phyloP scores from a whole-genome alignment of 2,888 invertebrate species.

The Drosophila neonasuta region DNA sequence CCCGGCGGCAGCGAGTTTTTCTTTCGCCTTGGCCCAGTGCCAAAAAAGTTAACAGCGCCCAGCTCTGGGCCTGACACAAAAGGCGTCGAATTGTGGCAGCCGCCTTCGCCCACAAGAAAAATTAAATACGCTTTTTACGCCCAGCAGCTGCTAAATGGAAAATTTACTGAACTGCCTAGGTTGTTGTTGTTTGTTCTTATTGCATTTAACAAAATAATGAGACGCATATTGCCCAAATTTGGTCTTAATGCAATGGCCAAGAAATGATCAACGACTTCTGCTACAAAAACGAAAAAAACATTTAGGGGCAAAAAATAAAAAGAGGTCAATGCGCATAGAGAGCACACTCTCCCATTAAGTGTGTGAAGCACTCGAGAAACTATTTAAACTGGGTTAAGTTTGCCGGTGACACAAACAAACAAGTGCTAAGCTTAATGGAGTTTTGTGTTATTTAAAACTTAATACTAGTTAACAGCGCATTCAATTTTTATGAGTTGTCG shows the following conservation, averaged over 20 bases:
- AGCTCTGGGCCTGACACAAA: conserved; percentile 57
- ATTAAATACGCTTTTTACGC: conserved; percentile 36
- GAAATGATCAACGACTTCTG: conserved; percentile 31
- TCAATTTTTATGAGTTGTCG: conserved; percentile 3
- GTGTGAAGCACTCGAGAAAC: conserved; percentile 10
- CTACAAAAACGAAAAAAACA: neutral
- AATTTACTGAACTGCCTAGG: conserved; percentile 40
- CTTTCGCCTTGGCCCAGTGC: conserved; percentile 60
- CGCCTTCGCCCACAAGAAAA: conserved; percentile 15
- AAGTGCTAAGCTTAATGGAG: conserved; percentile 14
- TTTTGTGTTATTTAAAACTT: conserved; percentile 8
- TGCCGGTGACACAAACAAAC: conserved; percentile 11
- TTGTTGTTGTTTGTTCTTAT: conserved; percentile 2
- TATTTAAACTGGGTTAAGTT: conserved; percentile 21
- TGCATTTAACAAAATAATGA: conserved; percentile 47
- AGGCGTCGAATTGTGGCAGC: conserved; percentile 44
- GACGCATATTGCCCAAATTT: conserved; percentile 22
- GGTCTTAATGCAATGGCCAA: conserved; percentile 13
- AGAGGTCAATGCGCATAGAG: conserved; percentile 10
- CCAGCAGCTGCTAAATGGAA: conserved; percentile 47
- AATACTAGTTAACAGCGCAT: conserved; percentile 1
- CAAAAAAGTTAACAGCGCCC: conserved; percentile 48
- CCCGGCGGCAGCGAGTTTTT: conserved; percentile 20
- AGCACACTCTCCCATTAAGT: conserved; percentile 1
- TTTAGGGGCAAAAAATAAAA: neutral